A percentile compares a stretch with the other conserved stretches of the same genome.
Conservation (phyloP, 2,113 vertebrate species). For the Hypocryptadius cinnamomeus region DNA sequence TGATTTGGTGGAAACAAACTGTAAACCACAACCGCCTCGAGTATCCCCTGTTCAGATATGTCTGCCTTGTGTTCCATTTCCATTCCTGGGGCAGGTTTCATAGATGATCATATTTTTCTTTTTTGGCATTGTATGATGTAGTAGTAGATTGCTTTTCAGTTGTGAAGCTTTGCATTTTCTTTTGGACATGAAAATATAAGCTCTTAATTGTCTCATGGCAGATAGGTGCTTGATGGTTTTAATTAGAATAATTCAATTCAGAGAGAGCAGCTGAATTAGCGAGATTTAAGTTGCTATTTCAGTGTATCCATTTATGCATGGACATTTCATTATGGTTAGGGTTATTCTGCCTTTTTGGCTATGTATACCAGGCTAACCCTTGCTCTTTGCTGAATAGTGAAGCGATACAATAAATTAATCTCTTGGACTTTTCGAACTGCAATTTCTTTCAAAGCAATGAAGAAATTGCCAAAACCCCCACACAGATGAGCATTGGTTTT, state of each 20-base stretch:
- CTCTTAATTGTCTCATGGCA: not conserved
- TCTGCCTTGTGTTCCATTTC: not conserved
- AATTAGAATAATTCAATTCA: not conserved
- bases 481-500: conserved; percentile 4
- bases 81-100: not conserved
- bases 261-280: not conserved
- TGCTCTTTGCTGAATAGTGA: not conserved
- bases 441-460: conserved; percentile 25
- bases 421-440: not conserved
- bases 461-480: not conserved
- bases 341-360: not conserved
- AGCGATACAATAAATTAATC: conserved; percentile 22
- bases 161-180: not conserved
- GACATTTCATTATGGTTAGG: not conserved
- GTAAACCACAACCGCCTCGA: not conserved
- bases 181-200: not conserved
- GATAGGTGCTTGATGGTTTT: conserved; percentile 1
- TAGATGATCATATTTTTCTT: not conserved
- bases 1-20: not conserved
- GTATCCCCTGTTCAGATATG: not conserved
- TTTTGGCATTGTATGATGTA: not conserved
- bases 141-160: not conserved
- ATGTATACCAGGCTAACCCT: not conserved
- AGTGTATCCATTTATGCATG: not conserved
- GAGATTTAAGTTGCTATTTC: not conserved